A percentile compares a stretch with the other conserved stretches of the same genome.
These are phyloP conservation scores for Sialis lutaria DNA, from an alignment of 2,888 invertebrate species.

Conservation along the genomic window DNA sequence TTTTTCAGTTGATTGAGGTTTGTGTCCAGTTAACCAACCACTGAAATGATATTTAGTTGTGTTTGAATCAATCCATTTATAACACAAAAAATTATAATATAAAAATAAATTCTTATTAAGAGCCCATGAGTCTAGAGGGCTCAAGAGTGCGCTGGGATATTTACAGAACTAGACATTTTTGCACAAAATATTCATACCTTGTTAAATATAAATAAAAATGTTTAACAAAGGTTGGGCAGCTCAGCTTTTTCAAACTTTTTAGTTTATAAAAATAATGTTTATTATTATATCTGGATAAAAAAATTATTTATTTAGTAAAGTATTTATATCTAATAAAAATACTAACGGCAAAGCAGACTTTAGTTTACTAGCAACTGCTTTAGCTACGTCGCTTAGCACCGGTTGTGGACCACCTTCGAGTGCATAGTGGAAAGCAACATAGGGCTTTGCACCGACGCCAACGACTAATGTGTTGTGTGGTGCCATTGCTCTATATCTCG, in stretches of 20 bases:
- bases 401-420: slow-evolving; percentile 74
- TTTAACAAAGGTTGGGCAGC: background rate
- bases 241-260: too few relatives aligned
- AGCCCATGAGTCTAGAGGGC: too few relatives aligned
- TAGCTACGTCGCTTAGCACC: slow-evolving; percentile 77
- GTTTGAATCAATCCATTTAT: too few relatives aligned
- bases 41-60: slow-evolving; percentile 17
- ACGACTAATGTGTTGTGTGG: slow-evolving; percentile 60
- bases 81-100: background rate
- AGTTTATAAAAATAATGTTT: too few relatives aligned
- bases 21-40: slow-evolving; percentile 35
- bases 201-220: background rate
- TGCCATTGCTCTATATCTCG: slow-evolving; percentile 53
- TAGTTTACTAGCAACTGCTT: slow-evolving; percentile 76
- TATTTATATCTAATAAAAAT: too few relatives aligned
- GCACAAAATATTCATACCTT: slow-evolving; percentile 2
- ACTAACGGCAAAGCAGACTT: slow-evolving; percentile 65
- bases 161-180: too few relatives aligned
- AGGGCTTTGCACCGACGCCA: slow-evolving; percentile 67
- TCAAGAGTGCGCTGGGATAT: too few relatives aligned
- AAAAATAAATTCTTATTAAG: background rate
- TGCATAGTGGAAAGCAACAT: slow-evolving; percentile 76
- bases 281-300: too few relatives aligned
- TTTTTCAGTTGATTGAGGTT: slow-evolving; percentile 25
- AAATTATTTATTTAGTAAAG: too few relatives aligned